Conservation (phyloP, 1,140 invertebrate species). For the Drosophila leontia region DNA sequence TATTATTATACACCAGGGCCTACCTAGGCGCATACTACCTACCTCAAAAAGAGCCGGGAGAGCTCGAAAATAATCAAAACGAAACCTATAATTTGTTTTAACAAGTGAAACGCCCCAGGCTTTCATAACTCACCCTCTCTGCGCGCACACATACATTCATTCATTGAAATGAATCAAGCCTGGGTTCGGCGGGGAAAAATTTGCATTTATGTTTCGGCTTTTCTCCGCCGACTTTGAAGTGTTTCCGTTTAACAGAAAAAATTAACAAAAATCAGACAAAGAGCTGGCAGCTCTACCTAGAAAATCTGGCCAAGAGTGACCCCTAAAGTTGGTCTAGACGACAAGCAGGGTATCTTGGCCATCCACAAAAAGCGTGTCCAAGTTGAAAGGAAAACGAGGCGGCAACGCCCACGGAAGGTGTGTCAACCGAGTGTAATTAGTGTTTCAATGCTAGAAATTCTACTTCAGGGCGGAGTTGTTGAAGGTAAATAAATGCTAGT, state of each 20-base stretch:
- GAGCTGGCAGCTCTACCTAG: not conserved
- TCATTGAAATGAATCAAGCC: conserved; percentile 53
- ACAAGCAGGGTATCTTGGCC: conserved; percentile 14
- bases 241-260: conserved; percentile 34
- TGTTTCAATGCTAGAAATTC: conserved; percentile 38
- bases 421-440: conserved; percentile 46
- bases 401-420: conserved; percentile 20
- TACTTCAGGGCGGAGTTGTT: conserved; percentile 31
- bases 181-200: conserved; percentile 34
- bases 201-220: conserved; percentile 61
- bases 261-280: conserved; percentile 12
- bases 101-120: conserved; percentile 75
- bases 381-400: conserved; percentile 5
- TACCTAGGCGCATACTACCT: conserved; percentile 15
- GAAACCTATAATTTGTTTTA: conserved; percentile 80
- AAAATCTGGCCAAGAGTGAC: conserved; percentile 36
- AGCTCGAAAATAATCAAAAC: conserved; percentile 71
- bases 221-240: conserved; percentile 54
- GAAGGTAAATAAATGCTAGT: conserved; percentile 41
- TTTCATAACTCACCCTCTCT: conserved; percentile 63
- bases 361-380: conserved; percentile 27
- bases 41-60: conserved; percentile 20
- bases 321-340: conserved; percentile 31
- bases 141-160: conserved; percentile 21
- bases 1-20: conserved; percentile 64